These are phyloP conservation scores for Xenopus petersii DNA, from an alignment of 2,797 vertebrate species.

Conservation along the genomic window DNA sequence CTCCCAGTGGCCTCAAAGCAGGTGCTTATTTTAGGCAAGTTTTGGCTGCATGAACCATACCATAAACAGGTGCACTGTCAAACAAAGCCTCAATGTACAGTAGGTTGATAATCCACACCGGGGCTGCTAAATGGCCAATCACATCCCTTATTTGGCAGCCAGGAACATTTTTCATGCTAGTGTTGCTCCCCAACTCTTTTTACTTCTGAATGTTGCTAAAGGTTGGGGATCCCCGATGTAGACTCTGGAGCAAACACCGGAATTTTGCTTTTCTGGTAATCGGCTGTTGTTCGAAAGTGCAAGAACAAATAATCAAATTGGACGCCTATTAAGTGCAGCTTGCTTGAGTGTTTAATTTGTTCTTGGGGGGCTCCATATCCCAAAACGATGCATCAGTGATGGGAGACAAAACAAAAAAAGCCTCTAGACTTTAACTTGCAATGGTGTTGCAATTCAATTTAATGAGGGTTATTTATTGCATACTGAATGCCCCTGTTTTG, in stretches of 20 bases:
- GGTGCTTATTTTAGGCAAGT: too few species aligned
- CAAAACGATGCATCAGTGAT: conserved; percentile 34
- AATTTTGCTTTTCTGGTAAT: not conserved
- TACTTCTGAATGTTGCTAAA: too few species aligned
- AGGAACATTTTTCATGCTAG: too few species aligned
- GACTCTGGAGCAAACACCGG: conserved; percentile 1
- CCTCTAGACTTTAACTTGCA: conserved; percentile 23
- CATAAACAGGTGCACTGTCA: too few species aligned
- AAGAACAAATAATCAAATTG: conserved; percentile 36
- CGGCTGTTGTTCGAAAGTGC: conserved; percentile 23
- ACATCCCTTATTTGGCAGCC: too few species aligned
- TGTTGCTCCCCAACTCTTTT: too few species aligned
- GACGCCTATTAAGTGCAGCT: conserved; percentile 25
- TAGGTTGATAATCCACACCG: too few species aligned
- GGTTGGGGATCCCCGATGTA: not conserved
- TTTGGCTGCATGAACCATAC: too few species aligned
- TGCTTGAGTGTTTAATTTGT: conserved; percentile 41
- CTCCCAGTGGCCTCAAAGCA: too few species aligned
- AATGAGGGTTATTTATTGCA: conserved; percentile 28
- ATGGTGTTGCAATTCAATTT: conserved; percentile 21
- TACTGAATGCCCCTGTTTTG: conserved; percentile 25
- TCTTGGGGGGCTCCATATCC: conserved; percentile 34
- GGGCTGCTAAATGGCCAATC: too few species aligned
- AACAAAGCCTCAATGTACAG: too few species aligned
- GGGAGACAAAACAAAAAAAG: conserved; percentile 20